These are phyloP conservation scores for Xerus inauris DNA, from an alignment of 2,113 vertebrate species.

Conservation along the genomic window DNA sequence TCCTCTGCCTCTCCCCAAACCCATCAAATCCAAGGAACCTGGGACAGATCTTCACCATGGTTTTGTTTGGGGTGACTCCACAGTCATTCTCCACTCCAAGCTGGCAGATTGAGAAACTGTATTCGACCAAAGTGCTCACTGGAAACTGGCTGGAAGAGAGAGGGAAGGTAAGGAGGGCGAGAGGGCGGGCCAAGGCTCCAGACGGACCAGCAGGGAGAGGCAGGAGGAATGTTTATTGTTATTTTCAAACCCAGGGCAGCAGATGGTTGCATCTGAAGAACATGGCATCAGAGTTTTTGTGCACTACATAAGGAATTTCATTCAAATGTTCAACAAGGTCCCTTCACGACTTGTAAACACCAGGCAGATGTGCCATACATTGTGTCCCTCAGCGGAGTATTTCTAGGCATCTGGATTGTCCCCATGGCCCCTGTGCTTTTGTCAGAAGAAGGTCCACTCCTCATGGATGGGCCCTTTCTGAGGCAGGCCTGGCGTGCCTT, in stretches of 20 bases:
- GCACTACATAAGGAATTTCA: neutral
- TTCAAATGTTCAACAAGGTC: neutral
- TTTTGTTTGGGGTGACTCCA: neutral
- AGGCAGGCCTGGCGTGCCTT: rapidly evolving
- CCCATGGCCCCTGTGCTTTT: neutral
- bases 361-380: no score
- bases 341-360: neutral
- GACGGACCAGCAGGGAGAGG: neutral
- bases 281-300: neutral
- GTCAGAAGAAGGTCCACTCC: neutral
- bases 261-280: neutral
- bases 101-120: constrained; percentile 87
- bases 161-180: constrained; percentile 83
- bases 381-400: neutral
- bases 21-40: neutral
- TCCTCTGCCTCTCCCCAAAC: neutral
- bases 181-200: neutral
- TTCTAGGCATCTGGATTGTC: neutral
- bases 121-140: constrained; percentile 85
- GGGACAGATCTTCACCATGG: constrained; percentile 19
- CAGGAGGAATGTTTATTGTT: neutral
- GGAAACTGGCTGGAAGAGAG: constrained; percentile 91
- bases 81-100: constrained; percentile 83
- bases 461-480: no score
- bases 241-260: neutral